Base-by-base conservation (phyloP, 2,888 invertebrate species). In the Macrophya annulata region DNA sequence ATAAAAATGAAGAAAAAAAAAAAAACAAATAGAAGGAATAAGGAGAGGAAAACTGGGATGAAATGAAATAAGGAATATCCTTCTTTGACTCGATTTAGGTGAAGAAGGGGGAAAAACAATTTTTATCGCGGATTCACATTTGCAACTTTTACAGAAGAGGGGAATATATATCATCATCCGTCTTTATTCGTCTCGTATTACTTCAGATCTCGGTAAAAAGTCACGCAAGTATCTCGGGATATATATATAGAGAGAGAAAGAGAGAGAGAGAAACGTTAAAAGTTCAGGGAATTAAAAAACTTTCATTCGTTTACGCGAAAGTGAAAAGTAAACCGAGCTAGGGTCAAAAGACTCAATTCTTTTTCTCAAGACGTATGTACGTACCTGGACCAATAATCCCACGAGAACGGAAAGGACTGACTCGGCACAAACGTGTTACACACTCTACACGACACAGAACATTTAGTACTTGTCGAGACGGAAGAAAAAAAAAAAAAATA, bases 261-360 rank as follows among this genome's bases (percentile, higher is more conserved):
- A n/a, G n/a, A n/a, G n/a, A n/a, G n/a, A n/a, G n/a, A n/a, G n/a
- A n/a, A n/a, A n/a, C 25, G 31, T 6, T 31, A 8, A 51, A 77
- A 77, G n/a, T 55, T 77, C 17, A 25, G 9, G 21, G 77, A 77
- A 77, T 77, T 77, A 77, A 77, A 77, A 77, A 77, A 77, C 21
- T 77, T 77, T 48, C 77, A 31, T 55, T 37, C 51, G 10, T 51
- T 77, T 43, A 55, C 15, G 40, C 37, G 37, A 9, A 55, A 77
- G 77, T 37, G 51, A 55, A 77, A 51, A 77, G 25, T 51, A 31
- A 17, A 68, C 37, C 48, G 17, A 17, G 10, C 8, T 2, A 21
- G 81, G 81, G 81, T 81, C 81, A 62, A 81, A 81, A 10, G 81
- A 62, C n/a, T 81, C 40, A 43, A 81, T 81, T 59, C 62, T 59